Conservation (phyloP, 2,888 invertebrate species). For the Cheilosia urbana region DNA sequence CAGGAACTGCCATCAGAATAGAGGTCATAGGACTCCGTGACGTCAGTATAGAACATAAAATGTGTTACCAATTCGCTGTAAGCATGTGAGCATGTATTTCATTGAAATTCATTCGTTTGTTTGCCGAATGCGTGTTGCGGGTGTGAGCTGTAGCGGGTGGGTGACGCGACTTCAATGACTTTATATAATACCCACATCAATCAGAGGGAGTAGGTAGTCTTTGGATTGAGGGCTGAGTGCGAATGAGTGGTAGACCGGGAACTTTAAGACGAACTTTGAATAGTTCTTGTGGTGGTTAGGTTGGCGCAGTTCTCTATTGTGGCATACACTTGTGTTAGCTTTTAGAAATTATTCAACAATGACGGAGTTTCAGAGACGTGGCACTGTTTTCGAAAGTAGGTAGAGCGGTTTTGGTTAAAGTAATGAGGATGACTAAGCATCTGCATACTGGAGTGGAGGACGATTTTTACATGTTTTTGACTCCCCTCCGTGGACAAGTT, state of each 20-base stretch:
- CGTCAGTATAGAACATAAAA: conserved; percentile 38
- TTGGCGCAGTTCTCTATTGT: too few species aligned
- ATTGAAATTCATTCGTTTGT: conserved; percentile 33
- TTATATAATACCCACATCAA: conserved; percentile 11
- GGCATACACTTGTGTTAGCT: too few species aligned
- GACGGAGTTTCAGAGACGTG: too few species aligned
- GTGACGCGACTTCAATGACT: conserved; percentile 22
- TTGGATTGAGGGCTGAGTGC: conserved; percentile 5
- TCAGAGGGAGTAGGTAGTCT: conserved; percentile 7
- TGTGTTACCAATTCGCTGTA: conserved; percentile 12
- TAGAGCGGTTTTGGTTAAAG: too few species aligned
- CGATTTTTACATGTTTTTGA: too few species aligned
- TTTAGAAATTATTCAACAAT: too few species aligned
- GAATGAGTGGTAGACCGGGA: conserved; percentile 17
- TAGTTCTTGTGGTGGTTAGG: too few species aligned
- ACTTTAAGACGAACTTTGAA: not conserved
- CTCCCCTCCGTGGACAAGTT: too few species aligned
- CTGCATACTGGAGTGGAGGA: too few species aligned
- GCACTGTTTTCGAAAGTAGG: too few species aligned
- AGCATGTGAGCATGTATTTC: conserved; percentile 7
- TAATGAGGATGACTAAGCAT: too few species aligned
- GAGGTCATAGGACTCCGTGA: conserved; percentile 61
- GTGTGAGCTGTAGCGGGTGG: not conserved
- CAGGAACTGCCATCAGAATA: conserved; percentile 18
- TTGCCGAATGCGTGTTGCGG: conserved; percentile 14